Percentiles rank a stretch among this genome's conserved stretches.
Conservation (phyloP, 2,797 vertebrate species). For the Chanos chanos region DNA sequence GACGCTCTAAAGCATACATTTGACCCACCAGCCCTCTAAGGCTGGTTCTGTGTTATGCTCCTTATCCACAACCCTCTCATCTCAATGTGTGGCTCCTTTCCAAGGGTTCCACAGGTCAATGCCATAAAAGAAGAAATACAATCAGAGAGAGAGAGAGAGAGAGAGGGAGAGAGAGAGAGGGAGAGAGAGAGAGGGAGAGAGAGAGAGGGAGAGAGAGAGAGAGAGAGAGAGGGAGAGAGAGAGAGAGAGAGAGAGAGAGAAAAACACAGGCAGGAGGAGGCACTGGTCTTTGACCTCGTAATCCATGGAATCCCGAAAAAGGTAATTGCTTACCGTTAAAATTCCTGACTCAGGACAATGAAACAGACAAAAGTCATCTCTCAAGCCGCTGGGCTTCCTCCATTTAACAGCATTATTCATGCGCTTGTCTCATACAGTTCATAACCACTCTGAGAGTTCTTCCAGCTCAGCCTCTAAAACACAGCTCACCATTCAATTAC, state of each 20-base stretch:
- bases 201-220: neutral
- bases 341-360: neutral
- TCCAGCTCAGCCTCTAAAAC: conserved; percentile 30
- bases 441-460: conserved; percentile 25
- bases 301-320: conserved; percentile 27
- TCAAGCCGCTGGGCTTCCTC: conserved; percentile 19
- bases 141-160: neutral
- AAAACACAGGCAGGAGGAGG: neutral
- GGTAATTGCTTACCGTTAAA: conserved; percentile 23
- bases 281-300: conserved; percentile 34
- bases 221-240: neutral
- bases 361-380: conserved; percentile 25
- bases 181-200: neutral
- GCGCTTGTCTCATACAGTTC: conserved; percentile 10
- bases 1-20: neutral
- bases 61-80: neutral
- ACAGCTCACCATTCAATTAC: conserved; percentile 36
- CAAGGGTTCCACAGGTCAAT: neutral
- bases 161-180: neutral
- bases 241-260: neutral
- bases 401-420: conserved; percentile 50
- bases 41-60: neutral
- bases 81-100: conserved; percentile 7
- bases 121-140: too few species aligned
- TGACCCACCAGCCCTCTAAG: neutral